These are phyloP conservation scores for Aradus depressus DNA, from an alignment of 2,888 invertebrate species.

Conservation along the genomic window DNA sequence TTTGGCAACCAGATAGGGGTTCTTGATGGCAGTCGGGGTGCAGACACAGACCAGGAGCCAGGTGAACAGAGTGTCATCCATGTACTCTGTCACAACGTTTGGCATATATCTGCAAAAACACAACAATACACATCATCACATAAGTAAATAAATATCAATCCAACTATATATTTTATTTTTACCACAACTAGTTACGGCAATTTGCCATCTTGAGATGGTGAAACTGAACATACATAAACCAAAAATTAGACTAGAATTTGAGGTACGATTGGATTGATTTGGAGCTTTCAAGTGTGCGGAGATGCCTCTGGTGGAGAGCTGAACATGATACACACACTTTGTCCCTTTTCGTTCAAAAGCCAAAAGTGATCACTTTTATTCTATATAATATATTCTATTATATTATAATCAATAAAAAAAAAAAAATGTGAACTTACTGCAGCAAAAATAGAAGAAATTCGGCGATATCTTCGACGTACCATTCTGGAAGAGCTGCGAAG, in stretches of 20 bases:
- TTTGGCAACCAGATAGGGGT: constrained; percentile 95
- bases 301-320: no score
- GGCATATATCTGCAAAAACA: constrained; percentile 54
- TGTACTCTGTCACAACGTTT: constrained; percentile 58
- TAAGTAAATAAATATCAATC: not conserved
- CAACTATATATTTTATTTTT: not conserved
- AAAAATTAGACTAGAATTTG: not conserved
- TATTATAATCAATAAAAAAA: not conserved
- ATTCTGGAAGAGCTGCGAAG: constrained; percentile 89
- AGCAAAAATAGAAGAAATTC: constrained; percentile 88
- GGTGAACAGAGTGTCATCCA: constrained; percentile 72
- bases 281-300: not conserved
- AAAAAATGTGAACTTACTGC: constrained; percentile 55
- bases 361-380: not conserved
- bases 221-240: no score
- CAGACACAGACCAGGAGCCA: constrained; percentile 86
- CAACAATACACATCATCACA: not conserved
- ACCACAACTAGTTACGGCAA: no score
- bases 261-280: no score
- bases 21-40: constrained; percentile 80
- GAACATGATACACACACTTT: no score
- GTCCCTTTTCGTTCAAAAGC: no score
- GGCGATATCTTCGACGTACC: constrained; percentile 94
- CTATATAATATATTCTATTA: not conserved
- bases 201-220: no score